A percentile compares a stretch with the other conserved stretches of the same genome.
Conservation (phyloP, 2,797 vertebrate genomes). For the Phalloptychus januarius region DNA sequence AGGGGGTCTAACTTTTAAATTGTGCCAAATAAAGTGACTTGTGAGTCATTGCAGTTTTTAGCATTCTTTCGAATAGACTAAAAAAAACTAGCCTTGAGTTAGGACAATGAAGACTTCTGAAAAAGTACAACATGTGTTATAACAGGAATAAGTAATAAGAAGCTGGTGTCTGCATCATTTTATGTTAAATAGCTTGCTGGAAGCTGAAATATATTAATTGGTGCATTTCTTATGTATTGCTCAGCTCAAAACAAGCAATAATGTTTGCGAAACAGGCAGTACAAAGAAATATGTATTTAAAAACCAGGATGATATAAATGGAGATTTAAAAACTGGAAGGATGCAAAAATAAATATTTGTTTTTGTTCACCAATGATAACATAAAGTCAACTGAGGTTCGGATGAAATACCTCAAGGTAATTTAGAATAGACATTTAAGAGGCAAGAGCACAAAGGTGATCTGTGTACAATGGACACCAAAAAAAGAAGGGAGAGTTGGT, state of each 20-base stretch:
- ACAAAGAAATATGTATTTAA: not conserved
- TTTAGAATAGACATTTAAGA: slow-evolving; percentile 51
- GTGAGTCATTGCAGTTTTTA: not conserved
- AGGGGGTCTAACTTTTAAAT: not conserved
- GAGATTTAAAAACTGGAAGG: slow-evolving; percentile 21
- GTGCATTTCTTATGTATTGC: not conserved
- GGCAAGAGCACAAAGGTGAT: not conserved
- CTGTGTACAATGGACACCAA: not conserved
- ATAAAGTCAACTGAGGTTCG: slow-evolving; percentile 53
- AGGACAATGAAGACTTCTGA: not conserved
- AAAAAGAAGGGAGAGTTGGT: slow-evolving; percentile 31
- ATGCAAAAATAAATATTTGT: slow-evolving; percentile 28
- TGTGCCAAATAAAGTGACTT: not conserved
- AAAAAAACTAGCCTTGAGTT: not conserved
- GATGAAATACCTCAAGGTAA: slow-evolving; percentile 46
- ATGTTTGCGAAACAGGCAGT: not conserved
- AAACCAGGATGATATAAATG: slow-evolving; percentile 3
- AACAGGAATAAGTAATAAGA: not conserved
- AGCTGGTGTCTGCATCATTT: not conserved
- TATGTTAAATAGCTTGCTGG: not conserved
- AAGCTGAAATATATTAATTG: not conserved
- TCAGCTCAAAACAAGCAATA: not conserved
- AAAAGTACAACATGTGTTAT: not conserved
- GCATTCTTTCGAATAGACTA: not conserved
- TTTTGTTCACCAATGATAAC: slow-evolving; percentile 31